Evolutionary conservation across 2,888 invertebrate species (phyloP).

Genomic region (Lepidochitona cinerea): DNA sequence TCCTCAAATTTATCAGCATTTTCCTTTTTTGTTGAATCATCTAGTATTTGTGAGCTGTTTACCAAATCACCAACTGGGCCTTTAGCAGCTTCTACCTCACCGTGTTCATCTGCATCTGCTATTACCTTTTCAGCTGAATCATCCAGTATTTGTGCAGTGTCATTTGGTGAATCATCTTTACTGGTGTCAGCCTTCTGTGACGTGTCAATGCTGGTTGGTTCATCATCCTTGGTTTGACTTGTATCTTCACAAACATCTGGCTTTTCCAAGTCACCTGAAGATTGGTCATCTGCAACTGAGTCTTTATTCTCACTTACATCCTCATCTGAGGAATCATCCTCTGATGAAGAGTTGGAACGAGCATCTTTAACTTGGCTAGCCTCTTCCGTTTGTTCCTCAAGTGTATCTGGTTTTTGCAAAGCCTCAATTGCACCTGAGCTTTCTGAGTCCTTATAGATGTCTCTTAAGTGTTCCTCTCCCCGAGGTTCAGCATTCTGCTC

Average conservation of each 20-base stretch:
- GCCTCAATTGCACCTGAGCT: too few species aligned
- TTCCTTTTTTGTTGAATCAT: background rate
- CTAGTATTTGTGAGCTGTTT: too few species aligned
- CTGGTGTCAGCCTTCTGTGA: background rate
- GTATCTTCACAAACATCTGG: background rate
- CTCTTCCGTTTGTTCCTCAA: background rate
- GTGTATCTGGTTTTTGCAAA: too few species aligned
- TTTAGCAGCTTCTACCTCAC: background rate
- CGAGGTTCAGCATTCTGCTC: background rate
- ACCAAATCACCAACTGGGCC: background rate
- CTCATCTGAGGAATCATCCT: too few species aligned
- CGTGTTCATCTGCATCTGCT: background rate
- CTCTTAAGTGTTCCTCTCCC: too few species aligned
- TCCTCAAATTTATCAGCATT: conserved; percentile 5
- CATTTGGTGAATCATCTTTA: background rate
- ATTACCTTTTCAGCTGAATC: background rate
- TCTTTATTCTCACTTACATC: too few species aligned
- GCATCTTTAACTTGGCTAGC: too few species aligned
- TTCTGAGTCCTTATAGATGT: too few species aligned
- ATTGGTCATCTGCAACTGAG: too few species aligned
- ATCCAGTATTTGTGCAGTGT: background rate
- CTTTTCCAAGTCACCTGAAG: too few species aligned
- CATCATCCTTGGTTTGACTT: background rate
- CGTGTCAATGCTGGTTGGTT: background rate
- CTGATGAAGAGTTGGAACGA: too few species aligned